These are phyloP conservation scores for Hydrotaea cyrtoneurina DNA, from an alignment of 2,888 invertebrate species.

Conservation along the genomic window DNA sequence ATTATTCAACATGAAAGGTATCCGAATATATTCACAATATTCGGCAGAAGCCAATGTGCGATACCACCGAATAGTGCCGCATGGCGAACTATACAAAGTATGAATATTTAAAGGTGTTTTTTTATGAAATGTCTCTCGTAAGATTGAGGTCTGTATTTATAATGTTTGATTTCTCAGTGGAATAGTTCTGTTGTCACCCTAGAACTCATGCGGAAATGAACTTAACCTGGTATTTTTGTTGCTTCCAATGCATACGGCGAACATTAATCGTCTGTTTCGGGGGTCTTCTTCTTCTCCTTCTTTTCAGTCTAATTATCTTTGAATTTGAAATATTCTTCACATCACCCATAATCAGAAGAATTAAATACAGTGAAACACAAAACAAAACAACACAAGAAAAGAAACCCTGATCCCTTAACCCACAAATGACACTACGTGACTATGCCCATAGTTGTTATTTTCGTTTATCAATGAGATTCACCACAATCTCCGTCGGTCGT, in stretches of 20 bases:
- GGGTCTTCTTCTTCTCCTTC: neutral
- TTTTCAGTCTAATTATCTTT: neutral
- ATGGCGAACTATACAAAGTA: no score
- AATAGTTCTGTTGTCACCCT: no score
- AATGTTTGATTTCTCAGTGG: no score
- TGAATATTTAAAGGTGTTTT: no score
- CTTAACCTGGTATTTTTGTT: conserved; percentile 9
- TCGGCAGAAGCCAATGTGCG: no score
- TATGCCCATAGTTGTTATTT: conserved; percentile 44
- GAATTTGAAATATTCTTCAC: neutral
- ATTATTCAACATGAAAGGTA: no score
- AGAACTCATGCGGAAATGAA: neutral
- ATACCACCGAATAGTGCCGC: no score
- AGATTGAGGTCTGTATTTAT: no score
- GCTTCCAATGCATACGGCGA: neutral
- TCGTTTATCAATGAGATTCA: neutral
- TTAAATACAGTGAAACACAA: no score
- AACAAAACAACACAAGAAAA: neutral
- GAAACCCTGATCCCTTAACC: conserved; percentile 52
- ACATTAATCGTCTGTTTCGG: neutral
- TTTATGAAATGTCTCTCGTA: no score
- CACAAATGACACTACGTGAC: conserved; percentile 53
- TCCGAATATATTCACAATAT: no score
- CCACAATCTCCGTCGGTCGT: neutral
- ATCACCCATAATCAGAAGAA: neutral